phyloP scores from a whole-genome alignment of 2,797 vertebrate genomes.

The Sebastes steindachneri region DNA sequence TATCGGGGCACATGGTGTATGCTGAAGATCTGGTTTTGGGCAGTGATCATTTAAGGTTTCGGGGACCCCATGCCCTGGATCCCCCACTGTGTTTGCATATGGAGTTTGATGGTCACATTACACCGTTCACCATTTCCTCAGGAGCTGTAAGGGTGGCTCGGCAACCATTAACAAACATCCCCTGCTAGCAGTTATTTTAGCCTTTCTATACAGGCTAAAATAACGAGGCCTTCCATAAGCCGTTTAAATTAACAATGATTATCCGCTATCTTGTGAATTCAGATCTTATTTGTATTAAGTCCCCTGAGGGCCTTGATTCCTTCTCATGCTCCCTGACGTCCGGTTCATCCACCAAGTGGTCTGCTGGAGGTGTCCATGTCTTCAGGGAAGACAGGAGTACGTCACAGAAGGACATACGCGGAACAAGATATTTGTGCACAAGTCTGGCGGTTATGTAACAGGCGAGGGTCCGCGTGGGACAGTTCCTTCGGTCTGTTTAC shows the following conservation, averaged over 20 bases:
- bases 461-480: constrained; percentile 36
- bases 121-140: constrained; percentile 18
- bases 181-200: constrained; percentile 30
- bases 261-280: constrained; percentile 10
- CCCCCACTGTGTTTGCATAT: constrained; percentile 44
- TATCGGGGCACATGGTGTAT: background rate
- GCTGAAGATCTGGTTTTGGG: constrained; percentile 25
- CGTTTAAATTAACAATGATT: constrained; percentile 21
- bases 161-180: constrained; percentile 33
- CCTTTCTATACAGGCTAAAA: constrained; percentile 10
- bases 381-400: constrained; percentile 4
- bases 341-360: constrained; percentile 13
- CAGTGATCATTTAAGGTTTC: constrained; percentile 26
- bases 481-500: constrained; percentile 66
- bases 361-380: constrained; percentile 8
- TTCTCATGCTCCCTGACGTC: constrained; percentile 53
- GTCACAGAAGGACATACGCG: constrained; percentile 13
- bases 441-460: constrained; percentile 64
- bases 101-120: constrained; percentile 45
- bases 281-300: constrained; percentile 34
- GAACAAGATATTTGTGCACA: constrained; percentile 49
- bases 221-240: background rate
- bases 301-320: background rate
- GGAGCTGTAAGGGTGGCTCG: background rate
- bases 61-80: background rate